Percentiles rank a stretch among this genome's conserved stretches.
These are phyloP conservation scores for Gallinago jamesoni DNA, from an alignment of 2,113 vertebrate genomes.

Conservation along the genomic window DNA sequence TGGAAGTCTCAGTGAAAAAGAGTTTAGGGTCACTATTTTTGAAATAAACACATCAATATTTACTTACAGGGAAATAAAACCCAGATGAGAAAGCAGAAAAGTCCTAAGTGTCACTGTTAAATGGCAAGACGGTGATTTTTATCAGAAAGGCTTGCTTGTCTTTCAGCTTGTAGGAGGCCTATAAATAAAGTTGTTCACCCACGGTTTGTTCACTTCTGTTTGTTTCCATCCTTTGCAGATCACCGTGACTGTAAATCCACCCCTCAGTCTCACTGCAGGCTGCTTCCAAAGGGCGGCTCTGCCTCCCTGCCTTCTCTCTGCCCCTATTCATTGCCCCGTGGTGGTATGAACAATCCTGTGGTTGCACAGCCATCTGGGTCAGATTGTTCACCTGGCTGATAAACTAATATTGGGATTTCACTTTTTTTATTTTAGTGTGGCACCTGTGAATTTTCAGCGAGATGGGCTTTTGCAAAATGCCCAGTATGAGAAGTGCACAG, in stretches of 20 bases:
- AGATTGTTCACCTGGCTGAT: not conserved
- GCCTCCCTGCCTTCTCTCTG: not conserved
- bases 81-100: not conserved
- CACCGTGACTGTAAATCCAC: not conserved
- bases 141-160: not conserved
- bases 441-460: not conserved
- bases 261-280: not conserved
- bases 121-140: not conserved
- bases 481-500: not conserved
- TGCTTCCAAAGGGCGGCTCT: not conserved
- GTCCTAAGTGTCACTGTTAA: not conserved
- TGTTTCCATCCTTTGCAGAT: not conserved
- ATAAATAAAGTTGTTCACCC: not conserved
- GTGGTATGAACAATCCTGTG: not conserved
- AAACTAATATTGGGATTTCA: not conserved
- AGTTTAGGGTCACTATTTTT: not conserved
- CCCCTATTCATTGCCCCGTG: not conserved
- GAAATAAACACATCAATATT: conserved; percentile 8
- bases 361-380: not conserved
- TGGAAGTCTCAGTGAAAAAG: not conserved
- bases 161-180: not conserved
- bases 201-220: not conserved
- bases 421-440: not conserved
- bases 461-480: not conserved
- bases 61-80: not conserved